phyloP scores from a whole-genome alignment of 2,113 vertebrate genomes.

The Hippocampus zosterae region DNA sequence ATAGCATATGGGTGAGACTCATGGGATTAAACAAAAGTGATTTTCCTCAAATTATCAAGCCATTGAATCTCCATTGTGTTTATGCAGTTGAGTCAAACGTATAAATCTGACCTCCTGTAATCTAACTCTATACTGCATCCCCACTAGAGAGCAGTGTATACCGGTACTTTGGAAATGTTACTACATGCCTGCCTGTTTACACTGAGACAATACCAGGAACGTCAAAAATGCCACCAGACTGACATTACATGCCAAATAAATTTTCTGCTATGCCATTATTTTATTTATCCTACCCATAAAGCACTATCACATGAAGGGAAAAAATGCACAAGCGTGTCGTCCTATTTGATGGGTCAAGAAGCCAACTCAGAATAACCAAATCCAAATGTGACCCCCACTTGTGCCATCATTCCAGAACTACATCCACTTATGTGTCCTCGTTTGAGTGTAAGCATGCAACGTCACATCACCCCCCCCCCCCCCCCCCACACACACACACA shows the following conservation, averaged over 20 bases:
- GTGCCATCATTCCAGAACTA: conserved; percentile 58
- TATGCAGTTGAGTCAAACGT: conserved; percentile 5
- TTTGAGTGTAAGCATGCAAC: conserved; percentile 12
- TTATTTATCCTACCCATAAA: conserved; percentile 4
- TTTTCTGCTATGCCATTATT: conserved; percentile 18
- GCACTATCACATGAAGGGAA: conserved; percentile 15
- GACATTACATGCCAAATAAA: conserved; percentile 23
- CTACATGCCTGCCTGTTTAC: conserved; percentile 34
- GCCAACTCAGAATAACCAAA: conserved; percentile 29
- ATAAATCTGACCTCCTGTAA: not conserved
- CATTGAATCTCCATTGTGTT: conserved; percentile 26
- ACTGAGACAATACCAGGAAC: conserved; percentile 10
- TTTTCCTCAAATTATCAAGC: conserved; percentile 42
- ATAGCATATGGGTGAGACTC: conserved; percentile 58
- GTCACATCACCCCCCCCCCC: conserved; percentile 3
- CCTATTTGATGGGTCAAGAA: conserved; percentile 8
- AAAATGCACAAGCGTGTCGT: not conserved
- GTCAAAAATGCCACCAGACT: conserved; percentile 31
- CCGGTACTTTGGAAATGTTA: conserved; percentile 53
- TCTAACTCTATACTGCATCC: conserved; percentile 25
- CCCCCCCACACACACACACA: not conserved
- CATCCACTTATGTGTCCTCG: conserved; percentile 21
- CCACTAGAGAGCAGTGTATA: conserved; percentile 69
- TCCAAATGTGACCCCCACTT: conserved; percentile 39
- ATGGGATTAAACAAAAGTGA: conserved; percentile 47